A percentile compares a stretch with the other conserved stretches of the same genome.
Evolutionary conservation across 2,797 vertebrate genomes (phyloP).

Genomic region (Thaleichthys pacificus): DNA sequence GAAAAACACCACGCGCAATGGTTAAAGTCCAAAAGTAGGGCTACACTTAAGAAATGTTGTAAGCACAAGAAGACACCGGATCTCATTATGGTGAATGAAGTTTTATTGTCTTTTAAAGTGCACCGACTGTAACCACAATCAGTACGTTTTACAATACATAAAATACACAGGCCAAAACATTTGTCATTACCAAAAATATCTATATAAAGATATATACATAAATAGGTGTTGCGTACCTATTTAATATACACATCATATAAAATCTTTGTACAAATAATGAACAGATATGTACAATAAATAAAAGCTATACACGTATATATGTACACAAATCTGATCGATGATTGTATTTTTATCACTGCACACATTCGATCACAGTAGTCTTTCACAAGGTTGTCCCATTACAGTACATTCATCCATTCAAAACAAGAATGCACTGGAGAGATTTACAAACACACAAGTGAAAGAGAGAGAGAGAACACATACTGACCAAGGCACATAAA

Average conservation of each 20-base stretch:
- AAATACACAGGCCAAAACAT: constrained; percentile 33
- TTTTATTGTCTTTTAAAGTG: constrained; percentile 65
- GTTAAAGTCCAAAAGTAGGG: no score
- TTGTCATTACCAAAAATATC: constrained; percentile 26
- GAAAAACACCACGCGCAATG: no score
- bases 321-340: constrained; percentile 19
- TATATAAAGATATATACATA: constrained; percentile 48
- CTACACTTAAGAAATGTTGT: no score
- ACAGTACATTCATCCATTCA: constrained; percentile 42
- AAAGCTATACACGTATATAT: constrained; percentile 50
- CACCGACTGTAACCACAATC: constrained; percentile 44
- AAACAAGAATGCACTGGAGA: constrained; percentile 8
- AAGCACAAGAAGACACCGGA: no score
- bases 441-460: constrained; percentile 14
- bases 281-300: constrained; percentile 61
- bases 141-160: constrained; percentile 60
- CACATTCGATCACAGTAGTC: constrained; percentile 31
- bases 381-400: constrained; percentile 28
- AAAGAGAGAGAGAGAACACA: background rate
- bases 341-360: constrained; percentile 15
- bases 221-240: constrained; percentile 61
- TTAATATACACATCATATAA: constrained; percentile 34
- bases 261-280: constrained; percentile 59
- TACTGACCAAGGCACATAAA: background rate
- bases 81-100: constrained; percentile 7